Conservation (phyloP, 2,113 vertebrate species). For the Mandrillus leucophaeus region DNA sequence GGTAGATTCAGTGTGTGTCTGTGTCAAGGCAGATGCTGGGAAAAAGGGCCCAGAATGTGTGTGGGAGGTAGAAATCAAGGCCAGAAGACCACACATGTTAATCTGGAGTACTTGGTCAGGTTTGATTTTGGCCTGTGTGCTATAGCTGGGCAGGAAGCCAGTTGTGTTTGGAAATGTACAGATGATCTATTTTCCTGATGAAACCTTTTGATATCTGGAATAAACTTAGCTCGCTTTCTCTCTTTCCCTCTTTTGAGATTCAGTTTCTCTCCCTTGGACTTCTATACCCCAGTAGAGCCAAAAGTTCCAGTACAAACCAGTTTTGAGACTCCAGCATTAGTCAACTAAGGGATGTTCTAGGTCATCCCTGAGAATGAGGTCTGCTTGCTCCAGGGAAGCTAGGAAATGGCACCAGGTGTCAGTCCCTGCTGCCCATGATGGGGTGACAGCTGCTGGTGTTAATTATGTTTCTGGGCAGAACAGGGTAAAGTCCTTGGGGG, state of each 20-base stretch:
- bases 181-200: slow-evolving; percentile 14
- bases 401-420: neutral
- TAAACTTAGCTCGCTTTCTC: neutral
- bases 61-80: neutral
- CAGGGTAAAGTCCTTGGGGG: neutral
- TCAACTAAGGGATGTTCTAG: neutral
- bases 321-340: neutral
- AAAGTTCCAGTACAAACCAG: neutral
- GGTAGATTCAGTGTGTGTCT: neutral
- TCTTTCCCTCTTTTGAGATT: neutral
- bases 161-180: slow-evolving; percentile 37
- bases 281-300: neutral
- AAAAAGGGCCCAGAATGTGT: neutral
- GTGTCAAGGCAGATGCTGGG: neutral
- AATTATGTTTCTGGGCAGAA: neutral
- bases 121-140: slow-evolving; percentile 6
- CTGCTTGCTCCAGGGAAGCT: neutral
- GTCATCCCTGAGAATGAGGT: neutral
- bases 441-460: neutral
- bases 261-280: slow-evolving; percentile 14
- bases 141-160: neutral
- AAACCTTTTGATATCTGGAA: slow-evolving; percentile 48
- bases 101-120: neutral
- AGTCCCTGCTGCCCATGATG: neutral
- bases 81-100: neutral